Base-by-base conservation (phyloP, 2,113 vertebrate species). In the Craseonycteris thonglongyai region DNA sequence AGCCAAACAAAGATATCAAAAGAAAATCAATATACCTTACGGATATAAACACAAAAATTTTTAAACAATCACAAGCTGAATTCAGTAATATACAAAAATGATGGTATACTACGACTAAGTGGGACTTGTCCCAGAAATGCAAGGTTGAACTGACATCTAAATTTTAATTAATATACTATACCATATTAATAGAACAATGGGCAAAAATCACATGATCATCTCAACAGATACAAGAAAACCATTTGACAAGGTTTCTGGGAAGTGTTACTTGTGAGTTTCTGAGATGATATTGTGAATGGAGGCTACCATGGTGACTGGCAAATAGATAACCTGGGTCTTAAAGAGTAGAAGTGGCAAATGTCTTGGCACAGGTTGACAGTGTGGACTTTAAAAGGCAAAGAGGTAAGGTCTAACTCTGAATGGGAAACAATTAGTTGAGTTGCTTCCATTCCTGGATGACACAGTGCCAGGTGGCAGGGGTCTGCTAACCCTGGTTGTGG, bases 21-120 rank as follows among this genome's bases (percentile, higher is more conserved):
- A 88, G 66, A 91, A 93, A 96, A 85, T 85, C 45, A 75, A 30
- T 38, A 81, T 59, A 69, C 26, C 11, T 38, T 84, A 30, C 76
- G 9, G 88, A 88, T 16, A 33, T 58, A 88, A 89, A 78, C 35
- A 87, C n/a, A 45, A 88, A 95, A 76, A 82, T n/a, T 19, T 24
- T 93, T 63, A n/a, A 96, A 63, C n/a, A 71, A 40, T 45, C 26
- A 45, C 38, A 71, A 91, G 51, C 5, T 72, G n/a, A 33, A n/a
- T n/a, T n/a, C n/a, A n/a, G n/a, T n/a, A n/a, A n/a, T n/a, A n/a
- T n/a, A n/a, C n/a, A n/a, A n/a, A n/a, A n/a, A n/a, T n/a, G n/a
- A n/a, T n/a, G n/a, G n/a, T n/a, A n/a, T n/a, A n/a, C n/a, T n/a
- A n/a, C n/a, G n/a, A n/a, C n/a, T n/a, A n/a, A n/a, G n/a, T n/a